Base-by-base conservation (phyloP, 2,888 invertebrate species). In the Pyrocoelia pectoralis region DNA sequence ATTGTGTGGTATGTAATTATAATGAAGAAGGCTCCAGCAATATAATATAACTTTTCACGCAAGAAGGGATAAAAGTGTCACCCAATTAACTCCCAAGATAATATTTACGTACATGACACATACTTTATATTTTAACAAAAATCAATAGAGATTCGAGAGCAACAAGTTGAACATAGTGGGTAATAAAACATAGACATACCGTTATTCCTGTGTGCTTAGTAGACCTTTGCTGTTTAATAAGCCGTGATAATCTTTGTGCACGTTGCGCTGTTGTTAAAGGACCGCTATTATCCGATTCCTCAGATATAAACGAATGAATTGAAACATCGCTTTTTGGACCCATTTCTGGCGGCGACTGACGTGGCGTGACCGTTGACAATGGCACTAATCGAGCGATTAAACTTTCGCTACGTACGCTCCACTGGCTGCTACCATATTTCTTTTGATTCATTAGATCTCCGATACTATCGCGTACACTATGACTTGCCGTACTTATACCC, bases 401-500 rank as follows among this genome's bases (percentile, higher is more conserved):
- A 50, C 88, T 87, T 72, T 91, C 91, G 79, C 90, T 90, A 13
- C 89, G 85, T 1, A 90, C 85, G 71, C 90, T 90, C 84, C 88
- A 89, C 65, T 84, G 87, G 75, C 88, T 88, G 38, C 89, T 89
- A 65, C 90, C 90, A 74, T 89, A 91, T 76, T 87, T 88, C 73
- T 88, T 87, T 73, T 86, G 79, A 79, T 92, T 92, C 92, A 92
- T 92, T 72, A 92, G 81, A 78, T 93, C 92, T 1, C 92, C 92
- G 49, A 92, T 90, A 71, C 90, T 90, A 13, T 88, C 89, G 14
- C 84, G 83, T 15, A 69, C 68, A 51, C 59, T 61, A 17, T 76
- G 73, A 56, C 76, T 77, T 13, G 83, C 73, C 81, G 76, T 73
- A 56, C 76, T 76, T 17, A 84, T 73, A 66, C 81, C 80, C 14